phyloP scores from a whole-genome alignment of 2,113 vertebrate species.

The Lepisosteus osseus region DNA sequence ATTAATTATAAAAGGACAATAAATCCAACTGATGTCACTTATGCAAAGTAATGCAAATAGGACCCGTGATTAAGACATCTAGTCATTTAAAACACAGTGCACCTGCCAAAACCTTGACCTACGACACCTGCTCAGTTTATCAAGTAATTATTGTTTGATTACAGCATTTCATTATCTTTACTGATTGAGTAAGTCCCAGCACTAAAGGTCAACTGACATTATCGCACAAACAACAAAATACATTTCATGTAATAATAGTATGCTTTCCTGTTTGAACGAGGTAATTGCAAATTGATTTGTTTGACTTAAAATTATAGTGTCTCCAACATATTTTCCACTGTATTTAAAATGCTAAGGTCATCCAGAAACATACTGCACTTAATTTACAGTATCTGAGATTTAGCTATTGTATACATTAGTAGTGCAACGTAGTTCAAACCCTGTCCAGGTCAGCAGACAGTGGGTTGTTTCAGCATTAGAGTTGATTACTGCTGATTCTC shows the following conservation, averaged over 20 bases:
- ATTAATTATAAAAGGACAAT: conserved; percentile 56
- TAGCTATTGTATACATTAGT: too few relatives aligned
- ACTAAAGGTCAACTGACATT: conserved; percentile 74
- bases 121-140: conserved; percentile 60
- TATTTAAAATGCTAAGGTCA: conserved; percentile 11
- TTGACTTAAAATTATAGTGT: conserved; percentile 43
- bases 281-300: conserved; percentile 76
- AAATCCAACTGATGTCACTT: conserved; percentile 67
- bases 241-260: conserved; percentile 56
- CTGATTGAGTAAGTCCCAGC: conserved; percentile 72
- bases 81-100: conserved; percentile 60
- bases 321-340: conserved; percentile 18
- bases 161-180: conserved; percentile 76
- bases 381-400: too few relatives aligned
- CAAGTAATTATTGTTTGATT: conserved; percentile 81
- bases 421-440: background rate
- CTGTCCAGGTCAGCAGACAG: background rate
- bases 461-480: too few relatives aligned
- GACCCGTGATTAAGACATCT: conserved; percentile 66
- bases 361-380: background rate
- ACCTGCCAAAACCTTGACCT: conserved; percentile 57
- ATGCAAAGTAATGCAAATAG: conserved; percentile 73
- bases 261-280: conserved; percentile 67
- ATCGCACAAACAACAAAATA: conserved; percentile 60
- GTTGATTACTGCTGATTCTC: too few relatives aligned